phyloP scores from a whole-genome alignment of 1,140 invertebrate species.

The Phocides pigmalion region DNA sequence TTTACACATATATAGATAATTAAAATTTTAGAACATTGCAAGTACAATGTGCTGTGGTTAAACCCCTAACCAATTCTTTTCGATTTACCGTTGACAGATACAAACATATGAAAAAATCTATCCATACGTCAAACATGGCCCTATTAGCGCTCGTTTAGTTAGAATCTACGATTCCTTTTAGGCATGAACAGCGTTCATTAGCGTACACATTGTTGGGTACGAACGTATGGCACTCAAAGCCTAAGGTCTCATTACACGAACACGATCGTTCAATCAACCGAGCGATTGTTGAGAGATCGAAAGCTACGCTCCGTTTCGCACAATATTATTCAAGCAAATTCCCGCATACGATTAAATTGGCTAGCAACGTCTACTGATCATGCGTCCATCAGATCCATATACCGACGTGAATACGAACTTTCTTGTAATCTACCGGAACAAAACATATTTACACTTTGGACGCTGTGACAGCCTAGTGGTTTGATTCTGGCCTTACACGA shows the following conservation, averaged over 20 bases:
- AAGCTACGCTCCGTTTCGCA: constrained; percentile 64
- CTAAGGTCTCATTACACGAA: constrained; percentile 58
- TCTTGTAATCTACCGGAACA: constrained; percentile 3
- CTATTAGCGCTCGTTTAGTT: constrained; percentile 43
- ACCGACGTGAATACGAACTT: constrained; percentile 13
- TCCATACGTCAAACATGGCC: constrained; percentile 40
- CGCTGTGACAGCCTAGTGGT: too few relatives aligned
- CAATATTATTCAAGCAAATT: constrained; percentile 68
- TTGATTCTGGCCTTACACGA: too few relatives aligned
- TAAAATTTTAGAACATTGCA: too few relatives aligned
- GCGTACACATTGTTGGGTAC: constrained; percentile 55
- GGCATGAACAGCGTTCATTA: constrained; percentile 61
- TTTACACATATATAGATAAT: too few relatives aligned
- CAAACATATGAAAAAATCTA: too few relatives aligned
- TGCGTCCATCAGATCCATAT: constrained; percentile 10
- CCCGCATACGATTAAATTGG: constrained; percentile 54
- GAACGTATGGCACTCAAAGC: constrained; percentile 55
- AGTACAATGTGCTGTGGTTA: too few relatives aligned
- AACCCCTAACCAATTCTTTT: too few relatives aligned
- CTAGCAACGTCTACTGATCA: constrained; percentile 40
- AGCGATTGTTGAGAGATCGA: constrained; percentile 67
- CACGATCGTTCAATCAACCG: constrained; percentile 61
- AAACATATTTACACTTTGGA: too few relatives aligned
- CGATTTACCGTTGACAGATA: too few relatives aligned
- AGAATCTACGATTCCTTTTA: constrained; percentile 47